These are phyloP conservation scores for Numenius phaeopus DNA, from an alignment of 2,797 vertebrate species.

Conservation along the genomic window DNA sequence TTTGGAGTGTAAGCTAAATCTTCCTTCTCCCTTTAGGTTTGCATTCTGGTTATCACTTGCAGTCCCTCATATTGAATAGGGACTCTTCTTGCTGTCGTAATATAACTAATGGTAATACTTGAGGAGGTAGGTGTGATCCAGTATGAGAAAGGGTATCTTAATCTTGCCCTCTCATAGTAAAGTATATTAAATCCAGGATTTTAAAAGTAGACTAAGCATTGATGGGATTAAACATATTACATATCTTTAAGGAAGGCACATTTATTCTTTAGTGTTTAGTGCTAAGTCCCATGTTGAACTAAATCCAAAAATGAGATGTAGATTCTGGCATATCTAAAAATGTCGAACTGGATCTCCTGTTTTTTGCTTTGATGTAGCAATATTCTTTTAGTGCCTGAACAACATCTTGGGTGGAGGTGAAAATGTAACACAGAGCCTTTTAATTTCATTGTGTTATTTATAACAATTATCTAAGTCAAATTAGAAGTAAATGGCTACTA, in stretches of 20 bases:
- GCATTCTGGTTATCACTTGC: neutral
- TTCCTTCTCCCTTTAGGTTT: neutral
- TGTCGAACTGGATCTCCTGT: conserved; percentile 15
- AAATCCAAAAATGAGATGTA: conserved; percentile 64
- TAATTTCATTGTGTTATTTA: conserved; percentile 68
- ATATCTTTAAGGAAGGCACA: conserved; percentile 57
- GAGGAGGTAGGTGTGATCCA: neutral
- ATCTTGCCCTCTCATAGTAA: conserved; percentile 57
- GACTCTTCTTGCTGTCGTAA: neutral
- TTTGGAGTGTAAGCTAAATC: neutral
- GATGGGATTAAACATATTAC: conserved; percentile 67
- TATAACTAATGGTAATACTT: conserved; percentile 41
- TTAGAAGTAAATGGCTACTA: conserved; percentile 48
- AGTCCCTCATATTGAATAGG: neutral
- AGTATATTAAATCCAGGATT: conserved; percentile 65
- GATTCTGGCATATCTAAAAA: conserved; percentile 52
- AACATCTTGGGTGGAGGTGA: conserved; percentile 13
- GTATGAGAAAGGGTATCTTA: conserved; percentile 59
- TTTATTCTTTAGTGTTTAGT: conserved; percentile 53
- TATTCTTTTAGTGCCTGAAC: neutral
- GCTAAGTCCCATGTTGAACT: conserved; percentile 49
- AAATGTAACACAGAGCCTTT: conserved; percentile 27
- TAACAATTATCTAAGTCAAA: conserved; percentile 68
- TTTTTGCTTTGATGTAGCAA: conserved; percentile 24
- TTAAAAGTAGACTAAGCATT: conserved; percentile 65